Percentiles rank a stretch among this genome's conserved stretches.
Evolutionary conservation across 2,113 vertebrate species (phyloP).

Genomic region (Hemiprocne comata): DNA sequence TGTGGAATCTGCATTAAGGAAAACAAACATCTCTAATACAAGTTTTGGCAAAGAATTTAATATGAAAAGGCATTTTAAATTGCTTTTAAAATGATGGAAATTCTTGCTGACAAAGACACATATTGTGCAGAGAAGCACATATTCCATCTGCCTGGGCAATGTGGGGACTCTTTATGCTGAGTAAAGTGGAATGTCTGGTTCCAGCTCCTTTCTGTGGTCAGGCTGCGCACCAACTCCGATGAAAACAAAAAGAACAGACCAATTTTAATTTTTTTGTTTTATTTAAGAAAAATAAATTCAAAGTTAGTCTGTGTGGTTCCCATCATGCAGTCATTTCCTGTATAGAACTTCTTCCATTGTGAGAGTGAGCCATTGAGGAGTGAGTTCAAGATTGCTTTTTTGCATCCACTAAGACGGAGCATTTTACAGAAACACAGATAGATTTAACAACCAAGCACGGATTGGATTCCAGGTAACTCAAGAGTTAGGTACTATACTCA

Average conservation of each 20-base stretch:
- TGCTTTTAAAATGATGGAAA: slow-evolving; percentile 19
- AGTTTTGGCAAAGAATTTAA: slow-evolving; percentile 12
- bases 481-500: background rate
- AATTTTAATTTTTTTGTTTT: background rate
- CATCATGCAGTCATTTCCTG: background rate
- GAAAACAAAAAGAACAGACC: background rate
- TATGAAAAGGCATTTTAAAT: slow-evolving; percentile 56
- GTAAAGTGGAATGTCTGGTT: slow-evolving; percentile 46
- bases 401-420: background rate
- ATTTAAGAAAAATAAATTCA: background rate
- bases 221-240: background rate
- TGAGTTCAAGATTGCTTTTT: background rate
- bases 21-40: slow-evolving; percentile 16
- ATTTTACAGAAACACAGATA: background rate
- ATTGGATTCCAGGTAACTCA: background rate
- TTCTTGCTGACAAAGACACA: slow-evolving; percentile 53
- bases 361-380: background rate
- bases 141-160: slow-evolving; percentile 44
- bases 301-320: background rate
- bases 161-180: slow-evolving; percentile 10
- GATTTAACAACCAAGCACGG: background rate
- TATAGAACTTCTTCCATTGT: background rate
- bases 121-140: slow-evolving; percentile 20
- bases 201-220: slow-evolving; percentile 19
- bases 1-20: background rate